phyloP scores from a whole-genome alignment of 2,888 invertebrate genomes.

The Leptura quadrifasciata region DNA sequence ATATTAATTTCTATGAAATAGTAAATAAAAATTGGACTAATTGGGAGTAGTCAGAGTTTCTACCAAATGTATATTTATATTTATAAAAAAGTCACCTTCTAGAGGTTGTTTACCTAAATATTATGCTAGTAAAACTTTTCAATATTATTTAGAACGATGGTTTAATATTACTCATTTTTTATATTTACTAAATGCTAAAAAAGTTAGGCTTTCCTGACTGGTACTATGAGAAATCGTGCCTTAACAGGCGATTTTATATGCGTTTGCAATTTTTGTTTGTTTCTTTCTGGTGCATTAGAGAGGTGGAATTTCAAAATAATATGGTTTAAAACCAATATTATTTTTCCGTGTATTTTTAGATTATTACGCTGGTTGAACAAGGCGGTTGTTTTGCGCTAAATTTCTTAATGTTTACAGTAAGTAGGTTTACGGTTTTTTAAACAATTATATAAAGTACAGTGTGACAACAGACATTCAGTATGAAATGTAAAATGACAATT shows the following conservation, averaged over 20 bases:
- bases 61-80: too few species aligned
- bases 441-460: background rate
- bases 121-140: too few species aligned
- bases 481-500: background rate
- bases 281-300: background rate
- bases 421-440: background rate
- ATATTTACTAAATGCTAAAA: background rate
- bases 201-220: background rate
- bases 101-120: too few species aligned
- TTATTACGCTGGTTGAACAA: background rate
- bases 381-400: background rate
- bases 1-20: too few species aligned
- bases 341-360: background rate
- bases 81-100: too few species aligned
- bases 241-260: background rate
- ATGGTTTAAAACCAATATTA: background rate
- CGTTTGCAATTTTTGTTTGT: background rate
- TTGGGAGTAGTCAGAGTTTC: too few species aligned
- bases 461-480: background rate
- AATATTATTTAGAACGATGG: background rate
- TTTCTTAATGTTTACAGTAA: background rate
- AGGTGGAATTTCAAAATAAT: conserved; percentile 7
- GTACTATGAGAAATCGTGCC: background rate
- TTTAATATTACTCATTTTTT: background rate
- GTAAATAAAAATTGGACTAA: too few species aligned